Evolutionary conservation across 2,888 invertebrate species (phyloP).

Genomic region (Orgyia antiqua): DNA sequence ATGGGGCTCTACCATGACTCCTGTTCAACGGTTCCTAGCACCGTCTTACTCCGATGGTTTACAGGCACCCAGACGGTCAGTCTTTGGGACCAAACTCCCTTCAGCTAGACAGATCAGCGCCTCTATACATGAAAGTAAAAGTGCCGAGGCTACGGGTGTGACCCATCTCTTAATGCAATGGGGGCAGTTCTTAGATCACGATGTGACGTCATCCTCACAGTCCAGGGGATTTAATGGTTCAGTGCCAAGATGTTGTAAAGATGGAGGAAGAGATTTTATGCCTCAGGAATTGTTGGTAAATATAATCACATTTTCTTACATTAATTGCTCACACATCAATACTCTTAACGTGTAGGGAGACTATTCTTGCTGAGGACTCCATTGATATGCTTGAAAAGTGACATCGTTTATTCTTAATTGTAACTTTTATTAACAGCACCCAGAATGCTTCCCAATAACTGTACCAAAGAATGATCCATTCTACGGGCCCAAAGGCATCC

Average conservation of each 20-base stretch:
- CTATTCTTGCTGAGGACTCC: too few relatives aligned
- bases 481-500: conserved; percentile 82
- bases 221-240: conserved; percentile 87
- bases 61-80: conserved; percentile 76
- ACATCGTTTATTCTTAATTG: too few relatives aligned
- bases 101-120: conserved; percentile 87
- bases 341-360: too few relatives aligned
- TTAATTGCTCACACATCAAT: too few relatives aligned
- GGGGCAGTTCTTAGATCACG: conserved; percentile 95
- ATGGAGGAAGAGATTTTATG: conserved; percentile 78
- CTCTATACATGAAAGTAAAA: conserved; percentile 77
- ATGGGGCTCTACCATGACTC: conserved; percentile 90
- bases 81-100: conserved; percentile 81
- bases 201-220: conserved; percentile 88
- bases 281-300: conserved; percentile 80
- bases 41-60: conserved; percentile 90
- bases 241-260: conserved; percentile 86
- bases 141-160: conserved; percentile 81
- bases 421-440: conserved; percentile 78
- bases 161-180: conserved; percentile 93
- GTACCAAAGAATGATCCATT: conserved; percentile 86
- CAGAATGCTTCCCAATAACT: conserved; percentile 90
- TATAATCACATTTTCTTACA: too few relatives aligned
- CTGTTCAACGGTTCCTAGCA: conserved; percentile 88
- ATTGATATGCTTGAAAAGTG: too few relatives aligned